Evolutionary conservation across 2,113 vertebrate genomes (phyloP).

Genomic region (Trichomycterus rosablanca): DNA sequence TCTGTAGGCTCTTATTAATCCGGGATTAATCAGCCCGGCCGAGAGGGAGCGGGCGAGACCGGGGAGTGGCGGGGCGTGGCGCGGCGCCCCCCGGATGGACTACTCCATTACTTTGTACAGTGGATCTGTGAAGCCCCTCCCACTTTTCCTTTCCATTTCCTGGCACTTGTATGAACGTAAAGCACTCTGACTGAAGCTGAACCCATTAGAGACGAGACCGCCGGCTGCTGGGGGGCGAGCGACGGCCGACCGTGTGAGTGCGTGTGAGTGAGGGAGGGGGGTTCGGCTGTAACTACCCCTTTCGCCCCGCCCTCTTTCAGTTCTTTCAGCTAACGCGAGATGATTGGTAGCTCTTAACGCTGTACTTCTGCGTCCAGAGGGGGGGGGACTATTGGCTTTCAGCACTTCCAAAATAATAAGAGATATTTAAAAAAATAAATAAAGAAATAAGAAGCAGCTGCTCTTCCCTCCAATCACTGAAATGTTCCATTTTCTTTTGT

Average conservation of each 20-base stretch:
- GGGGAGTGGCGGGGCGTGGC: conserved; percentile 20
- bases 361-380: conserved; percentile 32
- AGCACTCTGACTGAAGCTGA: conserved; percentile 50
- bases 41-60: conserved; percentile 39
- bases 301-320: conserved; percentile 55
- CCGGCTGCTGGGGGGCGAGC: conserved; percentile 63
- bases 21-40: too few species aligned
- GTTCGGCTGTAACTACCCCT: too few species aligned
- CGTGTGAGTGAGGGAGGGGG: conserved; percentile 76
- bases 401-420: conserved; percentile 64
- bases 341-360: conserved; percentile 42
- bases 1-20: conserved; percentile 34
- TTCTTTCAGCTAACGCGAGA: conserved; percentile 49
- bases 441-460: too few species aligned
- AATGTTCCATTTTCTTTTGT: conserved; percentile 55
- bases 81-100: conserved; percentile 18
- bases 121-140: conserved; percentile 10
- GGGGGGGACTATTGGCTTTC: conserved; percentile 41
- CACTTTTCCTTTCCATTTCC: conserved; percentile 22
- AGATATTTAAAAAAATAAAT: too few species aligned
- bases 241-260: conserved; percentile 37
- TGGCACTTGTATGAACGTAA: conserved; percentile 3
- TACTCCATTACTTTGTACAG: conserved; percentile 10
- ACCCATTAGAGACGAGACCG: conserved; percentile 9
- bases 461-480: conserved; percentile 68